A percentile compares a stretch with the other conserved stretches of the same genome.
phyloP scores from a whole-genome alignment of 2,113 vertebrate species.

The Caloenas nicobarica region DNA sequence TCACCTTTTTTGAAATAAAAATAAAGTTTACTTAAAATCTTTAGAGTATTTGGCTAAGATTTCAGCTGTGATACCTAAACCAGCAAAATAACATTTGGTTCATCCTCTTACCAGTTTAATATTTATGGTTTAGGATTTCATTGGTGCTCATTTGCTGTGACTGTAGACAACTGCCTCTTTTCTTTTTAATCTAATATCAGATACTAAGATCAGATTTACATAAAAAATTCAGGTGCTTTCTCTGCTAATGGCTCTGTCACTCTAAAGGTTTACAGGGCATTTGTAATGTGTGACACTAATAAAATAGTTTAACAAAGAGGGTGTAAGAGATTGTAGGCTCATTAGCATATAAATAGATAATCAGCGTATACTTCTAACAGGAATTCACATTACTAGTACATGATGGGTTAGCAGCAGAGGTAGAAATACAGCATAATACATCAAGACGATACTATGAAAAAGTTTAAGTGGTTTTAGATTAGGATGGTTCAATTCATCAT shows the following conservation, averaged over 20 bases:
- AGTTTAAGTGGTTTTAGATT: background rate
- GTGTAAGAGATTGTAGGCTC: background rate
- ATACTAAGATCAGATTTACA: background rate
- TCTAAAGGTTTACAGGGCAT: background rate
- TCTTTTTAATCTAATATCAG: background rate
- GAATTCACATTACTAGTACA: background rate
- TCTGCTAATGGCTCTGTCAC: background rate
- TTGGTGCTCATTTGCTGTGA: background rate
- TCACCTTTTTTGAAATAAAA: background rate
- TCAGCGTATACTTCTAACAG: background rate
- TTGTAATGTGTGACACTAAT: background rate
- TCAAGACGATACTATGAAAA: background rate
- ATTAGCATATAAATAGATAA: background rate
- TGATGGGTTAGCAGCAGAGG: background rate
- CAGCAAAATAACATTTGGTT: background rate
- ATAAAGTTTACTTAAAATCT: background rate
- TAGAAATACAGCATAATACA: background rate
- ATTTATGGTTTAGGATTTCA: background rate
- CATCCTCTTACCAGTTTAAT: background rate
- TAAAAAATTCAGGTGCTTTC: background rate
- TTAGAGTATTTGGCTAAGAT: background rate
- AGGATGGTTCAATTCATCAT: background rate
- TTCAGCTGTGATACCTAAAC: background rate
- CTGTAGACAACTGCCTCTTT: background rate
- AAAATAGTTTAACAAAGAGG: background rate